A percentile compares a stretch with the other conserved stretches of the same genome.
Conservation (phyloP, 2,888 invertebrate genomes). For the Hemaris fuciformis region DNA sequence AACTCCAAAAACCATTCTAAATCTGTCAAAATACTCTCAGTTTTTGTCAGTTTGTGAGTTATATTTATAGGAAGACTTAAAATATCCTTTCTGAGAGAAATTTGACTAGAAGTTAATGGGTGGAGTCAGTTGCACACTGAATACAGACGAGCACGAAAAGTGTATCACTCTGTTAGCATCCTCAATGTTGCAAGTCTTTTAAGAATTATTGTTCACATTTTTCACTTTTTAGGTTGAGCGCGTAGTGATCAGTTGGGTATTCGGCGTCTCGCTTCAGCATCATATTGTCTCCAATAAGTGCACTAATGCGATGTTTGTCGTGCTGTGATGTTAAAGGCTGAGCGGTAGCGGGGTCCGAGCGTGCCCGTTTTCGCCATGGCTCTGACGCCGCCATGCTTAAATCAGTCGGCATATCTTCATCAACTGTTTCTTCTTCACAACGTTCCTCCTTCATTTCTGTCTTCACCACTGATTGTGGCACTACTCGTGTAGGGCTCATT, state of each 20-base stretch:
- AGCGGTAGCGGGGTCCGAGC: slow-evolving; percentile 51
- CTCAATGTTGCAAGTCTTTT: slow-evolving; percentile 31
- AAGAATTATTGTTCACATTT: slow-evolving; percentile 78
- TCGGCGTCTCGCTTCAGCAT: slow-evolving; percentile 74
- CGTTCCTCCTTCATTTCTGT: slow-evolving; percentile 76
- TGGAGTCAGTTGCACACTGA: slow-evolving; percentile 58
- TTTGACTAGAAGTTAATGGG: slow-evolving; percentile 73
- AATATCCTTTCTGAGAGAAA: slow-evolving; percentile 68
- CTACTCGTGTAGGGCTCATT: slow-evolving; percentile 84
- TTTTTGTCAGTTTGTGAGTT: slow-evolving; percentile 35
- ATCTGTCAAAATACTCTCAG: slow-evolving; percentile 77
- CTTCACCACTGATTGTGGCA: slow-evolving; percentile 64
- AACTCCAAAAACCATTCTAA: slow-evolving; percentile 65
- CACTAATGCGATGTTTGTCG: slow-evolving; percentile 78
- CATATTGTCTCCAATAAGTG: slow-evolving; percentile 76
- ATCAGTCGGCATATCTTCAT: slow-evolving; percentile 87
- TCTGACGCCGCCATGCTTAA: slow-evolving; percentile 83
- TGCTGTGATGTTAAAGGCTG: slow-evolving; percentile 45
- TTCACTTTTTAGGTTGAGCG: slow-evolving; percentile 77
- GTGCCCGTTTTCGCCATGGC: slow-evolving; percentile 73
- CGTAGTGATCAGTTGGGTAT: slow-evolving; percentile 68
- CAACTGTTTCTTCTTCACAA: slow-evolving; percentile 75
- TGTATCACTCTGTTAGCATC: slow-evolving; percentile 54
- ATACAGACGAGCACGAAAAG: slow-evolving; percentile 32
- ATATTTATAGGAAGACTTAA: slow-evolving; percentile 62